Base-by-base conservation (phyloP, 2,888 invertebrate species). In the Agapostemon virescens region DNA sequence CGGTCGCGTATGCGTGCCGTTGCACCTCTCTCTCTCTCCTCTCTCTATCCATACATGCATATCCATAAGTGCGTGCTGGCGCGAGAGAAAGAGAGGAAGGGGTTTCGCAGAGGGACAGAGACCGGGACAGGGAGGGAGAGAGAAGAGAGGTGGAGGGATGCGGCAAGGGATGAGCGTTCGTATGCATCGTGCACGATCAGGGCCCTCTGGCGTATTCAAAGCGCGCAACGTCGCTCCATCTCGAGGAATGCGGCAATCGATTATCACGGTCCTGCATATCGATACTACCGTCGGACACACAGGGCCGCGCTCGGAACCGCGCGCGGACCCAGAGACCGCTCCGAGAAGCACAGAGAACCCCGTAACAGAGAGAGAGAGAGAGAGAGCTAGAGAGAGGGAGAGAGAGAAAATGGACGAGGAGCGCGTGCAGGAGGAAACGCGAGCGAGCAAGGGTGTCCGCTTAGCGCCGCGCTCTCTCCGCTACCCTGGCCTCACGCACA, bases 191-290 rank as follows among this genome's bases (percentile, higher is more conserved):
- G 85, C 84, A 75, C 81, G 86, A 82, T 76, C 84, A 55, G 81
- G 75, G 78, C 81, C 84, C 83, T 81, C 83, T 77, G 87, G 86
- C 87, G 85, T 88, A 88, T 88, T 88, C 86, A 86, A 87, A 86
- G 85, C 84, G 87, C 87, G 87, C 85, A 83, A 75, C 82, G 83
- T 86, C 85, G 86, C 86, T 87, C 81, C 89, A 87, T 91, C 90
- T 90, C 89, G 88, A 90, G 91, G 90, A 91, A 92, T 90, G 89
- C 87, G 87, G 77, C 89, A 88, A 91, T 92, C 91, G 91, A 92
- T 91, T 90, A 91, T 91, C 89, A 89, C 90, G 89, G 89, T 89
- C 86, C 88, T 89, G 90, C 90, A 91, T 90, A 91, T 91, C 90
- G 91, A 91, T 91, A 89, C 88, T 86, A 85, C 90, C 90, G 88